phyloP scores from a whole-genome alignment of 2,797 vertebrate genomes.

The Hipposideros larvatus region DNA sequence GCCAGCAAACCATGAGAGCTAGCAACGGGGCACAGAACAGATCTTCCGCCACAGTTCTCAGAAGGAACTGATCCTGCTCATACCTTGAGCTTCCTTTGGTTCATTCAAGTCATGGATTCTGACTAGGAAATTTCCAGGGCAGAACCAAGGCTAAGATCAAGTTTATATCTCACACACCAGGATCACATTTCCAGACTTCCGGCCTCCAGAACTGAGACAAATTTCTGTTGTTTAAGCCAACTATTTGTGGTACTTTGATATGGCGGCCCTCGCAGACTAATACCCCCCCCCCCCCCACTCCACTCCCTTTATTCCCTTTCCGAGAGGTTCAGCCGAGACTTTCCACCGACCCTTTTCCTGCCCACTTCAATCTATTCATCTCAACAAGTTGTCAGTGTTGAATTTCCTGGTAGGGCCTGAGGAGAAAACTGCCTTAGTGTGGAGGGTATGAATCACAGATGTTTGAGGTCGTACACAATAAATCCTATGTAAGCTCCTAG shows the following conservation, averaged over 20 bases:
- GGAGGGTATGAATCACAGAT: constrained; percentile 53
- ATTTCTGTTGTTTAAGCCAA: not conserved
- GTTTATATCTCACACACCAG: too few relatives aligned
- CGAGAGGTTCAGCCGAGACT: not conserved
- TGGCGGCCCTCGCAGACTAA: not conserved
- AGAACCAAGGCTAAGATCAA: too few relatives aligned
- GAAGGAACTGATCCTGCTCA: not conserved
- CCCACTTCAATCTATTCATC: not conserved
- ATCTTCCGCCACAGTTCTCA: not conserved
- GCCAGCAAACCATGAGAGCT: not conserved
- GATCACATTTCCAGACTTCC: not conserved
- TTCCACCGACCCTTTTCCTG: not conserved
- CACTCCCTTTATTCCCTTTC: not conserved
- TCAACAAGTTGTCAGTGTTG: not conserved
- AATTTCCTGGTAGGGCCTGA: constrained; percentile 32
- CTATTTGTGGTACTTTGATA: not conserved
- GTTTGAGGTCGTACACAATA: constrained; percentile 51
- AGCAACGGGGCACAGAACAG: not conserved
- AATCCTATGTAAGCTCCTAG: constrained; percentile 1
- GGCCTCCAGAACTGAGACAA: not conserved
- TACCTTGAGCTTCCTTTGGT: not conserved
- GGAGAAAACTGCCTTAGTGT: constrained; percentile 49
- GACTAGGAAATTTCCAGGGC: too few relatives aligned
- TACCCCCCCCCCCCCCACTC: too few relatives aligned
- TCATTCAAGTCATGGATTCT: too few relatives aligned